These are phyloP conservation scores for Ennomos erosarius DNA, from an alignment of 2,888 invertebrate genomes.

Conservation along the genomic window DNA sequence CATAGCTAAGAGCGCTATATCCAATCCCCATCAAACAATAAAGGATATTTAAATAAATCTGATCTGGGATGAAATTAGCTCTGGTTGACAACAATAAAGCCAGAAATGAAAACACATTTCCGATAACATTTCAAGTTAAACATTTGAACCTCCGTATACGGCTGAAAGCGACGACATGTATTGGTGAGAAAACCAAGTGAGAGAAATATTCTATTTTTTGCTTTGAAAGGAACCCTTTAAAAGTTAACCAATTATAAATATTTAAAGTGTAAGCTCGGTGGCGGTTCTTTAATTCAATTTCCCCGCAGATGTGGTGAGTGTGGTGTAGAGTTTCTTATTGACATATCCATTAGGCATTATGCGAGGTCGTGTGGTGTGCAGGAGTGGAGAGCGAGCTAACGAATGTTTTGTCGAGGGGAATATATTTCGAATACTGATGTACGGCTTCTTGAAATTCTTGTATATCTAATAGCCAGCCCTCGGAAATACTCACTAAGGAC, in stretches of 20 bases:
- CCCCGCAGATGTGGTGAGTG: conserved; percentile 48
- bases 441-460: conserved; percentile 9
- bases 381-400: conserved; percentile 25
- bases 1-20: no score
- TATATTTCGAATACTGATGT: conserved; percentile 29
- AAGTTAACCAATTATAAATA: conserved; percentile 73
- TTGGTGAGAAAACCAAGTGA: conserved; percentile 15
- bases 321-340: conserved; percentile 78
- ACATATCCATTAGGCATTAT: conserved; percentile 76
- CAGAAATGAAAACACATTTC: no score
- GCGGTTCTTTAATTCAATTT: conserved; percentile 73
- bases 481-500: not conserved
- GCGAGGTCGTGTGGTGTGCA: conserved; percentile 44
- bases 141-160: not conserved
- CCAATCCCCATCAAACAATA: no score
- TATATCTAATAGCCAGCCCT: not conserved
- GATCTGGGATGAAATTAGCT: no score
- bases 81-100: no score
- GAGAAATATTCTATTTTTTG: conserved; percentile 13
- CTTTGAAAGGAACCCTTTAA: conserved; percentile 29
- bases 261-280: conserved; percentile 67
- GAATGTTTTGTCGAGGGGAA: conserved; percentile 31
- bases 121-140: no score
- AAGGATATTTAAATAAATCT: no score
- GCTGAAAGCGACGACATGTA: conserved; percentile 6